Base-by-base conservation (phyloP, 2,888 invertebrate genomes). In the Epsilonema sp. region DNA sequence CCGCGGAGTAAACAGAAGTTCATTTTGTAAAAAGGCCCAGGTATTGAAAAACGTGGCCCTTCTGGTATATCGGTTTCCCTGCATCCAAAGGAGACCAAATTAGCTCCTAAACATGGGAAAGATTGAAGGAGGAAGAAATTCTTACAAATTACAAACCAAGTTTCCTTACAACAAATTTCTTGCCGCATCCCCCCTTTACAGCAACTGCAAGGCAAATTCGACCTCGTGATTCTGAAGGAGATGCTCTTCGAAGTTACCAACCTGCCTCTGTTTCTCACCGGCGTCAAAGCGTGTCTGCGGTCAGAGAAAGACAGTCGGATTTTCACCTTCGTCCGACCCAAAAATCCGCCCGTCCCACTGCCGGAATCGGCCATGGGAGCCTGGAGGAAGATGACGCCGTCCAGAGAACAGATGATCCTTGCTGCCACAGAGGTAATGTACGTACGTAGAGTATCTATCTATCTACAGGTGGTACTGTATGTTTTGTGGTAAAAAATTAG, bases 341-440 rank as follows among this genome's bases (percentile, higher is more conserved):
- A 50, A 22, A 50, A 50, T 26, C 50, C 50, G 2, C 50, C 50
- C 11, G 23, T 49, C 21, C 50, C 50, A 2, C 16, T 50, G 21
- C 50, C 50, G 23, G 48, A 50, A 23, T 16, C 37, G n/a, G 50
- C 50, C 25, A 42, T 50, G 37, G 24, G 2, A 13, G 20, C 45
- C 20, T 50, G 50, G 50, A 4, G 50, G 3, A 48, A 45, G 23
- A 19, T 45, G 45, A 40, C 48, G 2, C 50, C 50, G 2, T 31
- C 31, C 22, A 4, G 50, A 26, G 50, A 50, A 13, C 44, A 50
- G 13, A 26, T 50, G 3, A 48, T 50, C n/a, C 2, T 22, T 5
- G 48, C 45, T 2, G 39, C 26, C 24, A 44, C n/a, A 37, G 5
- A 37, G 37, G 46, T 49, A 4, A n/a, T n/a, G n/a, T n/a, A n/a